Conservation (phyloP, 2,888 invertebrate species). For the Petrolisthes manimaculis region DNA sequence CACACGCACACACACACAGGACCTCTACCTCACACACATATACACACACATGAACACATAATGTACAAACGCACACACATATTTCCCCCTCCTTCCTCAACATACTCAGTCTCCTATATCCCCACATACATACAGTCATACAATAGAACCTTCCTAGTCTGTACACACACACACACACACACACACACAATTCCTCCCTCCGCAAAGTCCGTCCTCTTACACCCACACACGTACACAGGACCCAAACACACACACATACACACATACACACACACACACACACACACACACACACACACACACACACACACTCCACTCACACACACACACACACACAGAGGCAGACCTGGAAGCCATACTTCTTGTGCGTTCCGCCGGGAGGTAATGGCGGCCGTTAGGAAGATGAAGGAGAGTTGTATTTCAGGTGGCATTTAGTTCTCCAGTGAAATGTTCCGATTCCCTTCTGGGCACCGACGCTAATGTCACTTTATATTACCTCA, state of each 20-base stretch:
- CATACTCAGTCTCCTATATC: too few relatives aligned
- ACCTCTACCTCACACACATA: neutral
- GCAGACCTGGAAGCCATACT: slow-evolving; percentile 30
- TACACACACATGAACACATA: slow-evolving; percentile 22
- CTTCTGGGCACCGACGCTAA: slow-evolving; percentile 5
- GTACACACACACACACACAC: slow-evolving; percentile 38
- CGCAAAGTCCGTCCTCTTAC: neutral
- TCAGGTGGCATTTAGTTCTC: slow-evolving; percentile 42
- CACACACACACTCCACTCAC: slow-evolving; percentile 4
- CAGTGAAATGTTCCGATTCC: slow-evolving; percentile 43
- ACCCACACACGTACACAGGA: neutral
- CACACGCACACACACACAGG: slow-evolving; percentile 32
- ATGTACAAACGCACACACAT: neutral
- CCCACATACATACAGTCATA: neutral
- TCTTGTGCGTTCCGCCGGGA: slow-evolving; percentile 34
- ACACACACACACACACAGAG: slow-evolving; percentile 21
- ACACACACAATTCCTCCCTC: slow-evolving; percentile 15
- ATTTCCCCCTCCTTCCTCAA: neutral
- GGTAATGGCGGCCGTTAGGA: slow-evolving; percentile 42
- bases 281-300: slow-evolving; percentile 27
- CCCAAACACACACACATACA: slow-evolving; percentile 10
- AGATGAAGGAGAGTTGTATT: slow-evolving; percentile 35
- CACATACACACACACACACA: slow-evolving; percentile 31
- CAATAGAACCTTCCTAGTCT: neutral
- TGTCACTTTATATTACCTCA: neutral